Percentiles rank a stretch among this genome's conserved stretches.
phyloP scores from a whole-genome alignment of 2,797 vertebrate species.

The Gouania willdenowi region DNA sequence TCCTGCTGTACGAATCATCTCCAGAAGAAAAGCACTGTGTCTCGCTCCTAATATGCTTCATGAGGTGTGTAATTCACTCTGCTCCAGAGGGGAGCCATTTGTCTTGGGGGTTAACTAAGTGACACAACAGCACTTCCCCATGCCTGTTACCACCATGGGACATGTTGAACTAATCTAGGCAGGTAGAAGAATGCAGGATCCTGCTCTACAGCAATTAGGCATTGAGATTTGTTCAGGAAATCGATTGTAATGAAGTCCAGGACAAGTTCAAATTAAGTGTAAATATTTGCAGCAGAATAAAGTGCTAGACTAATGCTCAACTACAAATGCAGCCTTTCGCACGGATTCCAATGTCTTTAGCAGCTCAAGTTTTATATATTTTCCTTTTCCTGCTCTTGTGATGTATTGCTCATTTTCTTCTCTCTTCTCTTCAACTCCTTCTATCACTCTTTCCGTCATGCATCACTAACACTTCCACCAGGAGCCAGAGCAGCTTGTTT shows the following conservation, averaged over 20 bases:
- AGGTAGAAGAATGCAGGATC: conserved; percentile 55
- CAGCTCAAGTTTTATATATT: conserved; percentile 43
- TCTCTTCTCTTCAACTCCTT: conserved; percentile 45
- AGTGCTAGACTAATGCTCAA: conserved; percentile 20
- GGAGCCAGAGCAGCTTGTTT: conserved; percentile 90
- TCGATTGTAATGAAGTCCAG: conserved; percentile 47
- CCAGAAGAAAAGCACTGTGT: conserved; percentile 83
- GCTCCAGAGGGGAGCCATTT: conserved; percentile 82
- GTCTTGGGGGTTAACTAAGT: conserved; percentile 89
- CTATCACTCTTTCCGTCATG: conserved; percentile 62
- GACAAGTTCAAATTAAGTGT: conserved; percentile 40
- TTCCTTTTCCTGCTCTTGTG: conserved; percentile 48
- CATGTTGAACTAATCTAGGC: conserved; percentile 64
- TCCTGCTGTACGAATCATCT: conserved; percentile 79
- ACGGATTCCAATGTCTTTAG: conserved; percentile 36
- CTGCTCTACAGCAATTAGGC: conserved; percentile 48
- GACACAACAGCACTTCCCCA: conserved; percentile 81
- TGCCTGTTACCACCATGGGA: conserved; percentile 76
- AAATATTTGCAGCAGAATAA: conserved; percentile 52
- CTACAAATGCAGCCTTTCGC: conserved; percentile 29
- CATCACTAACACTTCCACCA: conserved; percentile 86
- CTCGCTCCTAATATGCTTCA: conserved; percentile 88
- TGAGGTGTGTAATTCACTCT: conserved; percentile 90
- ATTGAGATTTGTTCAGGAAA: conserved; percentile 51
- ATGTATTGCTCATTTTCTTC: conserved; percentile 52